Evolutionary conservation across 2,797 vertebrate species (phyloP).

Genomic region (Austrolebias charrua): DNA sequence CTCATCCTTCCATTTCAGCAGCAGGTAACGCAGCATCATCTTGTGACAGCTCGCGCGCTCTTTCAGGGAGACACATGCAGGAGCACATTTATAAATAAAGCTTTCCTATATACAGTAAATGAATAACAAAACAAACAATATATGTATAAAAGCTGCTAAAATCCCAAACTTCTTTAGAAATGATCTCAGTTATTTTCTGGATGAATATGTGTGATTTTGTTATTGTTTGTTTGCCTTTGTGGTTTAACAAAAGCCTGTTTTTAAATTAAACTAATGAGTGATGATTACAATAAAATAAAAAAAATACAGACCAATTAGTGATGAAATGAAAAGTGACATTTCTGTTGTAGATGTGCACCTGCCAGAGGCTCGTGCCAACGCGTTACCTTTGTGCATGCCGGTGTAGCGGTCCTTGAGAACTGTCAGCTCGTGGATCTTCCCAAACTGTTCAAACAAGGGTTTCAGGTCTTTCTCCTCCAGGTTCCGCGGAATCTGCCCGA

Average conservation of each 20-base stretch:
- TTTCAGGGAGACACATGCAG: constrained; percentile 44
- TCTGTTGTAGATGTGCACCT: background rate
- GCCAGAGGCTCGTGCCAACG: too few species aligned
- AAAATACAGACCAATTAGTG: too few species aligned
- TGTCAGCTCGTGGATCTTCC: constrained; percentile 98
- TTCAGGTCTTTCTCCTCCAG: constrained; percentile 97
- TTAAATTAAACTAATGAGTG: too few species aligned
- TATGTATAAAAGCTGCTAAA: too few species aligned
- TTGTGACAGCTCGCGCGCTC: constrained; percentile 64
- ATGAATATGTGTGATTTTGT: too few species aligned
- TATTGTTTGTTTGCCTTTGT: too few species aligned
- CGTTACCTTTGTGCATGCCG: constrained; percentile 99
- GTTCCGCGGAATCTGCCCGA: constrained; percentile 98
- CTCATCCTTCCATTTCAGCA: constrained; percentile 46
- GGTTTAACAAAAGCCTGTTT: too few species aligned
- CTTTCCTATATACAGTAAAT: too few species aligned
- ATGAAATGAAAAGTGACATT: background rate
- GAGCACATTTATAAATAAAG: constrained; percentile 11
- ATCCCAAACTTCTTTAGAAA: too few species aligned
- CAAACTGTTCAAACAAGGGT: constrained; percentile 97
- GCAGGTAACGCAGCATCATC: constrained; percentile 50
- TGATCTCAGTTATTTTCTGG: too few species aligned
- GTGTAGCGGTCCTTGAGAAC: constrained; percentile 98
- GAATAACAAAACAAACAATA: too few species aligned
- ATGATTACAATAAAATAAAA: too few species aligned